Percentiles rank a stretch among this genome's conserved stretches.
Conservation (phyloP, 2,113 vertebrate species). For the Chionomys nivalis region DNA sequence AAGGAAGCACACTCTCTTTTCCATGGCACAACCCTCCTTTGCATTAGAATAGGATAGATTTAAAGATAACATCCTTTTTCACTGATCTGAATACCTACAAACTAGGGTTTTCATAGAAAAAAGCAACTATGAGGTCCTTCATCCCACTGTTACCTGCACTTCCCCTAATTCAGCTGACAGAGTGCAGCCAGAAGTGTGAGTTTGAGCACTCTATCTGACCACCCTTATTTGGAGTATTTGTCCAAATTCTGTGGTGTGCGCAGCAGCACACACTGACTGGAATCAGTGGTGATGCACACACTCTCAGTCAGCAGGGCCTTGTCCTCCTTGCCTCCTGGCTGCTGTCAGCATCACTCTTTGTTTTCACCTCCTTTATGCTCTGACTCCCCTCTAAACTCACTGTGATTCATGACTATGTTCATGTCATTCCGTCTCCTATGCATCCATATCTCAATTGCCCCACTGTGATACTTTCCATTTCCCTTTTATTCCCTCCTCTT, state of each 20-base stretch:
- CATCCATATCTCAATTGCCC: background rate
- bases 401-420: background rate
- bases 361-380: background rate
- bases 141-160: background rate
- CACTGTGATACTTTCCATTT: background rate
- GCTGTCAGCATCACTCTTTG: background rate
- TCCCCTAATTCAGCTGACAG: background rate
- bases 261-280: background rate
- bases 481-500: background rate
- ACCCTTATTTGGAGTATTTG: slow-evolving; percentile 38
- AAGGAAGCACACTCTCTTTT: background rate
- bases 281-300: background rate
- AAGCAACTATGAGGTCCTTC: background rate
- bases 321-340: background rate
- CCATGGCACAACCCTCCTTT: background rate
- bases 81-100: slow-evolving; percentile 35
- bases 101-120: slow-evolving; percentile 39
- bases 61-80: slow-evolving; percentile 37
- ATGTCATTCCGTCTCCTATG: background rate
- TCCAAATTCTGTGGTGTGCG: slow-evolving; percentile 26
- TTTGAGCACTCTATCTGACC: background rate
- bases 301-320: background rate
- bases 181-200: background rate
- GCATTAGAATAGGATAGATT: slow-evolving; percentile 41
- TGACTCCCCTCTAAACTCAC: background rate